Evolutionary conservation across 2,888 invertebrate species (phyloP), one percentile per base, ranked within the genome.

Genomic region (Cepaea hortensis): DNA sequence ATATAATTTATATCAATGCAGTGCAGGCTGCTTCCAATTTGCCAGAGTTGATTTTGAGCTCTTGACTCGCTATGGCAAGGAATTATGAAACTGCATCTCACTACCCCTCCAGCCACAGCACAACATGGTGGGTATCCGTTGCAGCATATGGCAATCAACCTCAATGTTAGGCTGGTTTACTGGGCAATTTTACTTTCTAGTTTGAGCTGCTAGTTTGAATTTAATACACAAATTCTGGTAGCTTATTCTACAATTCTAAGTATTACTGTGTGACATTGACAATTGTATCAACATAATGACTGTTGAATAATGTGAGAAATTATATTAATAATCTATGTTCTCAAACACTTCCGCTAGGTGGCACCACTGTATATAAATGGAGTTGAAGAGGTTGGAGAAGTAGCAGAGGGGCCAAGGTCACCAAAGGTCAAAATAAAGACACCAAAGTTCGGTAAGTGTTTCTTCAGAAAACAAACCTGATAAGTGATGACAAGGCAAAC

Each of bases 371-470:
- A 83, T 48, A 0, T 3, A 1, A 35, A 77, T 48, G 86, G 86
- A 13, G 20, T 68, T 9, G 70, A n/a, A 35, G 82, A 82, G 0
- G 15, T 23, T 0, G 35, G 13, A 13, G 70, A 18, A 0, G 50
- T 6, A 15, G 13, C 20, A 3, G 76, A 86, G n/a, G 86, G 86
- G 3, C 86, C 86, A 55, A 72, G 76, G 35, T 86, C 86, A 23
- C 46, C 65, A 13, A 75, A 68, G 65, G 70, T 79, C 9, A 61
- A 61, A 46, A 77, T 86, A 11, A 50, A 48, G 11, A 77, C 86
- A 0, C 77, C 83, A 7, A 70, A 86, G 13, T 82, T 86, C 50
- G 81, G 86, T 86, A 68, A 75, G 75, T 48, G 46, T 13, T 68
- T 18, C n/a, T 55, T 11, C 55, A 35, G 35, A 35, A 35, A 35